phyloP scores from a whole-genome alignment of 2,797 vertebrate genomes.

The Kryptolebias ocellatus region DNA sequence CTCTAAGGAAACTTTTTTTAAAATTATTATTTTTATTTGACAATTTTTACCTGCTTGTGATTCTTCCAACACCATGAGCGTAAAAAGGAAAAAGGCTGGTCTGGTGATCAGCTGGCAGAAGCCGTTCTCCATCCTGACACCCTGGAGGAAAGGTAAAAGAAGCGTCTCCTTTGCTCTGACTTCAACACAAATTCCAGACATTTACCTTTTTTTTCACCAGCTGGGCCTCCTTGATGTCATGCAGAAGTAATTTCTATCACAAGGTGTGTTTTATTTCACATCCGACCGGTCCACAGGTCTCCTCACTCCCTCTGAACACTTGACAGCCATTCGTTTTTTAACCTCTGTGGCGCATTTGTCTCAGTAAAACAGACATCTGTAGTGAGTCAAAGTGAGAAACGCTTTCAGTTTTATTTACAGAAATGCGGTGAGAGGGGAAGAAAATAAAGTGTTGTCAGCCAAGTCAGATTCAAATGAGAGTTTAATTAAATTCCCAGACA shows the following conservation, averaged over 20 bases:
- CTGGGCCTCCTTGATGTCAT: too few species aligned
- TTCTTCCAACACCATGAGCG: conserved; percentile 67
- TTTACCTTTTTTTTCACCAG: too few species aligned
- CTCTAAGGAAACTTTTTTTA: conserved; percentile 34
- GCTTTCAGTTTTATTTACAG: neutral
- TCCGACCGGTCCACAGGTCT: neutral
- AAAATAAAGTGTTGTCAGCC: neutral
- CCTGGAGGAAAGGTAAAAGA: conserved; percentile 86
- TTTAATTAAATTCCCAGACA: conserved; percentile 19
- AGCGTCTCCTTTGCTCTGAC: neutral
- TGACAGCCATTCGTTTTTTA: neutral
- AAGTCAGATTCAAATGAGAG: neutral
- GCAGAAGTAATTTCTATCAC: too few species aligned
- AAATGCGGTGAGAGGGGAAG: conserved; percentile 4
- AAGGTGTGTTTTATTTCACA: too few species aligned
- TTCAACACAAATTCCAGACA: too few species aligned
- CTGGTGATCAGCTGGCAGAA: conserved; percentile 85
- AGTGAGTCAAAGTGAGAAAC: too few species aligned
- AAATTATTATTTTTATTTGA: conserved; percentile 18
- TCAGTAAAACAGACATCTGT: neutral
- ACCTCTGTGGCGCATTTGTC: neutral
- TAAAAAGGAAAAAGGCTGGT: conserved; percentile 70
- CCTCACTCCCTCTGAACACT: neutral
- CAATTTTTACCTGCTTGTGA: conserved; percentile 22
- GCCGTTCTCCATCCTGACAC: conserved; percentile 80